phyloP scores from a whole-genome alignment of 2,113 vertebrate genomes.

The Prietella phreatophila region DNA sequence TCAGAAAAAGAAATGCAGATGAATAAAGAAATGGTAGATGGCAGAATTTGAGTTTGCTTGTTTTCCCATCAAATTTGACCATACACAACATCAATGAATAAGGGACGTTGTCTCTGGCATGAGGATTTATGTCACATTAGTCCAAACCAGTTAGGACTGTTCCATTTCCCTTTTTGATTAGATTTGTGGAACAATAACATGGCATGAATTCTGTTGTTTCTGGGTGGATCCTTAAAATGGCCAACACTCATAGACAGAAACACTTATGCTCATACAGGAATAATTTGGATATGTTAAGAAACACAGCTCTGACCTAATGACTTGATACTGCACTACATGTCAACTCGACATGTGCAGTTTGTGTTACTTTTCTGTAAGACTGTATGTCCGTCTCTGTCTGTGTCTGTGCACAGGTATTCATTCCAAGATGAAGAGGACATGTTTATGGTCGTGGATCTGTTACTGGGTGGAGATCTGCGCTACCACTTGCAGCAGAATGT shows the following conservation, averaged over 20 bases:
- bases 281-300: background rate
- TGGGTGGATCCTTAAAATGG: background rate
- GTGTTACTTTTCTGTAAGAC: background rate
- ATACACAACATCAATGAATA: background rate
- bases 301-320: background rate
- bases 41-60: background rate
- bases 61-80: background rate
- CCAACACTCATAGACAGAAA: background rate
- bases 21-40: background rate
- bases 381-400: background rate
- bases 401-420: conserved; percentile 81
- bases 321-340: background rate
- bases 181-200: background rate
- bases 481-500: conserved; percentile 96
- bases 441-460: conserved; percentile 98
- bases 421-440: conserved; percentile 99
- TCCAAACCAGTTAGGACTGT: background rate
- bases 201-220: background rate
- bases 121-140: background rate
- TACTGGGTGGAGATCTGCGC: conserved; percentile 90
- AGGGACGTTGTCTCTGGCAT: background rate
- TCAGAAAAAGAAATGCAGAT: background rate
- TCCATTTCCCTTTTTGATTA: background rate
- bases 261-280: background rate
- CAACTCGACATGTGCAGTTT: background rate